Evolutionary conservation across 2,888 invertebrate species (phyloP).

Genomic region (Lasioglossum calceatum): DNA sequence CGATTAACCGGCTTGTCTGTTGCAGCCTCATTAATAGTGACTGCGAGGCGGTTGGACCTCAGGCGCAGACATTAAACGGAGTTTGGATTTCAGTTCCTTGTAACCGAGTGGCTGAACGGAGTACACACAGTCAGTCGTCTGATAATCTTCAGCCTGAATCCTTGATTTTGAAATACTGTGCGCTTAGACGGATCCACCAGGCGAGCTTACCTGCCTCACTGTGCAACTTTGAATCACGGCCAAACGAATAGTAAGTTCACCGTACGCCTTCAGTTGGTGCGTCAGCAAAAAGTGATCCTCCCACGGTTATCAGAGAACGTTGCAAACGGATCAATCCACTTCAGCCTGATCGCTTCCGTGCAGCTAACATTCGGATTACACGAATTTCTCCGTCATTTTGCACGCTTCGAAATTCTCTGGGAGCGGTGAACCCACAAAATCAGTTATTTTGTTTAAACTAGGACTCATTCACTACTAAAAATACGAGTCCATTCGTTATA

Average conservation of each 20-base stretch:
- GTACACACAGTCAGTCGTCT: conserved; percentile 2
- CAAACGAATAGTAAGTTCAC: conserved; percentile 13
- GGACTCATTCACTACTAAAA: background rate
- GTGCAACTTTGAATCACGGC: conserved; percentile 7
- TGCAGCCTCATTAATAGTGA: conserved; percentile 51
- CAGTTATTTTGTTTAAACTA: background rate
- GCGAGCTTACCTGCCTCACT: background rate
- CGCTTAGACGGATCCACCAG: background rate
- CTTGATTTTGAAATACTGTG: conserved; percentile 17
- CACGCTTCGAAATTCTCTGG: background rate
- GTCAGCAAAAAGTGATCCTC: background rate
- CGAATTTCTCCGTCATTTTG: no score
- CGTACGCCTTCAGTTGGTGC: background rate
- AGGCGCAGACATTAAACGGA: conserved; percentile 49
- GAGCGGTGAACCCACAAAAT: background rate
- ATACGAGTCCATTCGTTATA: background rate
- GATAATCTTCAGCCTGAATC: conserved; percentile 28
- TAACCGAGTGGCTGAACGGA: conserved; percentile 33
- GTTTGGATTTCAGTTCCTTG: conserved; percentile 40
- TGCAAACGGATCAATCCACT: background rate
- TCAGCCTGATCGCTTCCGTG: background rate
- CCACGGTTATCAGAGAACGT: background rate
- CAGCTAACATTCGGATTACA: background rate
- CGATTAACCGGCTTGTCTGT: conserved; percentile 49
- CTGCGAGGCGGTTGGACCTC: conserved; percentile 44